A percentile compares a stretch with the other conserved stretches of the same genome.
These are phyloP conservation scores for Crotalus adamanteus DNA, from an alignment of 2,797 vertebrate genomes.

Conservation along the genomic window DNA sequence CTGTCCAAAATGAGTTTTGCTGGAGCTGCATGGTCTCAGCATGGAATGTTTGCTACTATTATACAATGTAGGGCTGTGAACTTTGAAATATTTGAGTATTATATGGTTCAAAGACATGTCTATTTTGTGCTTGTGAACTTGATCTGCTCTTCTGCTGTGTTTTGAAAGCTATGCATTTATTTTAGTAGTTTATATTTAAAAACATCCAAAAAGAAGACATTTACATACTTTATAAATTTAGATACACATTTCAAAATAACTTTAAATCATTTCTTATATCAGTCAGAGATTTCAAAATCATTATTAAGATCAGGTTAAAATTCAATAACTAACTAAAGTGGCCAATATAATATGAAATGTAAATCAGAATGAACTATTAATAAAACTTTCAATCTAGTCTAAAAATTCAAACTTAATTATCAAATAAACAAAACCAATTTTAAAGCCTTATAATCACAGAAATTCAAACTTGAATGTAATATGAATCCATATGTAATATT, in stretches of 20 bases:
- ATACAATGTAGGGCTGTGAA: background rate
- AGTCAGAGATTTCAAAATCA: background rate
- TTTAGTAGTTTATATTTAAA: background rate
- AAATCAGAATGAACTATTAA: background rate
- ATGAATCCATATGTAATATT: background rate
- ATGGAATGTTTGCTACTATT: background rate
- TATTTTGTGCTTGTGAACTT: background rate
- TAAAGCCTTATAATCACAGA: background rate
- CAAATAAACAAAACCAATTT: background rate
- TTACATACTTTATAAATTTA: background rate
- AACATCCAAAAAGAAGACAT: background rate
- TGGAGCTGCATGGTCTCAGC: background rate
- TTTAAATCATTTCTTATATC: background rate
- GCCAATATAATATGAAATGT: background rate
- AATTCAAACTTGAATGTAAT: background rate
- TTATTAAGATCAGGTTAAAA: background rate
- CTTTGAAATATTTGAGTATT: background rate
- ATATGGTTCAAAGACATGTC: background rate
- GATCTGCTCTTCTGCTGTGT: background rate
- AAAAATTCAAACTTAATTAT: background rate
- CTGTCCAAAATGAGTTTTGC: conserved; percentile 7
- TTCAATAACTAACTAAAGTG: background rate
- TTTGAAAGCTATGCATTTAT: background rate
- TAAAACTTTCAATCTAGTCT: background rate
- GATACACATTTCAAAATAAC: background rate